Percentiles rank a stretch among this genome's conserved stretches.
Evolutionary conservation across 2,797 vertebrate species (phyloP).

Genomic region (Hydrophis major): DNA sequence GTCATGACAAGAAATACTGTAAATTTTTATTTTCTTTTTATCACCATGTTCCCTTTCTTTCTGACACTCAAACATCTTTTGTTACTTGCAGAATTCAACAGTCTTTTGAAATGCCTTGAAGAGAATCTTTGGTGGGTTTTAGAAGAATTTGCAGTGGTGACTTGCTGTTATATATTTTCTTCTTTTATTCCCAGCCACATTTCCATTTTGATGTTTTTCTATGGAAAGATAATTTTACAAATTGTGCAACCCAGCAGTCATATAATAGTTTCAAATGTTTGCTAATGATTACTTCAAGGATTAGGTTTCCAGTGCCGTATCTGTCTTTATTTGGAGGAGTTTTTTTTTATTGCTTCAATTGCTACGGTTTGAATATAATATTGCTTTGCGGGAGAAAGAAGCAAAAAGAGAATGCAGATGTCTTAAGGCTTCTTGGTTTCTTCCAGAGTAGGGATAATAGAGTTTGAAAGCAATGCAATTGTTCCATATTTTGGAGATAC

Average conservation of each 20-base stretch:
- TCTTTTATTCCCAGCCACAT: slow-evolving; percentile 42
- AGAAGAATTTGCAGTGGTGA: slow-evolving; percentile 12
- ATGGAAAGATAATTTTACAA: slow-evolving; percentile 12
- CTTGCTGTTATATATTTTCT: slow-evolving; percentile 9
- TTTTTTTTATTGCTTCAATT: slow-evolving; percentile 30
- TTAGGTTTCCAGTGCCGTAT: slow-evolving; percentile 46
- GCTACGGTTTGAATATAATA: slow-evolving; percentile 16
- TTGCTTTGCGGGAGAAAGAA: slow-evolving; percentile 31
- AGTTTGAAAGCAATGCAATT: accelerated
- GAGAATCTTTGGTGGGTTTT: slow-evolving; percentile 11
- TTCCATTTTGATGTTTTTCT: slow-evolving; percentile 15
- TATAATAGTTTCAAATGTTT: slow-evolving; percentile 34
- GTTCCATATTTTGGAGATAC: neutral
- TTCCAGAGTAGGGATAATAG: slow-evolving; percentile 33
- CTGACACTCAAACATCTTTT: neutral
- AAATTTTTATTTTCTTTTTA: neutral
- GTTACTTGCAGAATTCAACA: neutral
- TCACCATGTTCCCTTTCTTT: neutral
- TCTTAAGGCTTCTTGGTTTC: neutral
- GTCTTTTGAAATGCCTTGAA: slow-evolving; percentile 7
- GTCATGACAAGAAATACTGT: neutral
- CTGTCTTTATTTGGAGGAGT: slow-evolving; percentile 20
- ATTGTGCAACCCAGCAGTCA: slow-evolving; percentile 17
- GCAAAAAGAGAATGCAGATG: slow-evolving; percentile 21
- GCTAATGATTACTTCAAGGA: slow-evolving; percentile 44